Evolutionary conservation across 2,888 invertebrate species (phyloP).

Genomic region (Eutolmus rufibarbis): DNA sequence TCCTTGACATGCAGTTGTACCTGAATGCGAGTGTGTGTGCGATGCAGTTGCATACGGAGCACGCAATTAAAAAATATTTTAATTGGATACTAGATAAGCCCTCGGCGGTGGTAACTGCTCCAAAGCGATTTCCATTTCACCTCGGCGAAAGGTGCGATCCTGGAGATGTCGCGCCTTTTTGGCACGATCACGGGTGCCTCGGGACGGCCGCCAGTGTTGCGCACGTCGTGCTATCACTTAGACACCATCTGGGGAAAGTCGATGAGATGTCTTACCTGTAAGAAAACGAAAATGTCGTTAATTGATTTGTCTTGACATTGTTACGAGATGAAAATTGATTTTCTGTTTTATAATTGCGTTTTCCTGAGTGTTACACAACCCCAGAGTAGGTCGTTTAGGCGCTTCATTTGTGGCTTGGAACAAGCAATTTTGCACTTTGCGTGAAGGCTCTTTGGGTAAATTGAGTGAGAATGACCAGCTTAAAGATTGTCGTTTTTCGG

Average conservation of each 20-base stretch:
- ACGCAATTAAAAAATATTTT: conserved; percentile 41
- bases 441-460: conserved; percentile 6
- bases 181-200: not conserved
- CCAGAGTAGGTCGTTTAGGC: not conserved
- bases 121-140: conserved; percentile 41
- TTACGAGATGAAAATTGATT: conserved; percentile 37
- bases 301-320: conserved; percentile 45
- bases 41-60: not conserved
- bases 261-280: conserved; percentile 43
- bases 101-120: not conserved
- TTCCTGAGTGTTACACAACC: conserved; percentile 14
- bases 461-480: conserved; percentile 17
- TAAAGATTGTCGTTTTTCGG: conserved; percentile 3
- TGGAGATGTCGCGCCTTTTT: conserved; percentile 33
- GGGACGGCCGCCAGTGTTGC: not conserved
- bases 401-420: not conserved
- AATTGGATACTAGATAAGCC: conserved; percentile 37
- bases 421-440: conserved; percentile 5
- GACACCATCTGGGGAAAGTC: conserved; percentile 41
- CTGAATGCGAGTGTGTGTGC: not conserved
- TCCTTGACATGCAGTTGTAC: not conserved
- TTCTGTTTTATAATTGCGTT: conserved; percentile 6
- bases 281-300: conserved; percentile 40
- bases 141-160: conserved; percentile 28
- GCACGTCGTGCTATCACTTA: not conserved